phyloP scores from a whole-genome alignment of 1,140 invertebrate genomes.

The Myzus persicae region DNA sequence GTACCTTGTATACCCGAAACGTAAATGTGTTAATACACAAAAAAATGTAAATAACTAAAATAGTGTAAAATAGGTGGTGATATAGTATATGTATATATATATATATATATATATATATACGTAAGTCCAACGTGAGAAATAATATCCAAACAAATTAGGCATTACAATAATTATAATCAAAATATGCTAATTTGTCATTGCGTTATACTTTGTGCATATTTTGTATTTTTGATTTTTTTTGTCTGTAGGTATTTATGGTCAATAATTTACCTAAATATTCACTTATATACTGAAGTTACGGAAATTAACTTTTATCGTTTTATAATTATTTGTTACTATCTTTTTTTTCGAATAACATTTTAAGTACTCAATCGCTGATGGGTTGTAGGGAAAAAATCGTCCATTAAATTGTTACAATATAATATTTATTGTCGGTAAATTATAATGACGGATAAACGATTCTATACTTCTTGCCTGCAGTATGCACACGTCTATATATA shows the following conservation, averaged over 20 bases:
- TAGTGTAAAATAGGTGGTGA: background rate
- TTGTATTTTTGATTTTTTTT: background rate
- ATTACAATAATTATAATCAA: background rate
- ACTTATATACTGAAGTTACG: background rate
- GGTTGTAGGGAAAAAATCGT: background rate
- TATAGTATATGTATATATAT: too few species aligned
- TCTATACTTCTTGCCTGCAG: background rate
- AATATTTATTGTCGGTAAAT: slow-evolving; percentile 39
- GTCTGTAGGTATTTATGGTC: background rate
- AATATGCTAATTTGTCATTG: background rate
- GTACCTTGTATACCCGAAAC: background rate
- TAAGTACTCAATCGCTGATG: background rate
- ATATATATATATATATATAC: background rate
- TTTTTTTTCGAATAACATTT: background rate
- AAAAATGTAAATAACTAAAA: background rate
- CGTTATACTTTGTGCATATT: background rate
- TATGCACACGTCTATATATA: too few species aligned
- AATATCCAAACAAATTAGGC: background rate
- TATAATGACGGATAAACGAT: slow-evolving; percentile 32
- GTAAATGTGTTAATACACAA: background rate
- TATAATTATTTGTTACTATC: background rate
- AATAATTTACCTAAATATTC: background rate
- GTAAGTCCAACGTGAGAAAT: background rate
- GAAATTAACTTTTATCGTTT: background rate
- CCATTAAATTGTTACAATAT: background rate